A percentile compares a stretch with the other conserved stretches of the same genome.
phyloP scores from a whole-genome alignment of 2,888 invertebrate species.

The Rhodophaea formosa region DNA sequence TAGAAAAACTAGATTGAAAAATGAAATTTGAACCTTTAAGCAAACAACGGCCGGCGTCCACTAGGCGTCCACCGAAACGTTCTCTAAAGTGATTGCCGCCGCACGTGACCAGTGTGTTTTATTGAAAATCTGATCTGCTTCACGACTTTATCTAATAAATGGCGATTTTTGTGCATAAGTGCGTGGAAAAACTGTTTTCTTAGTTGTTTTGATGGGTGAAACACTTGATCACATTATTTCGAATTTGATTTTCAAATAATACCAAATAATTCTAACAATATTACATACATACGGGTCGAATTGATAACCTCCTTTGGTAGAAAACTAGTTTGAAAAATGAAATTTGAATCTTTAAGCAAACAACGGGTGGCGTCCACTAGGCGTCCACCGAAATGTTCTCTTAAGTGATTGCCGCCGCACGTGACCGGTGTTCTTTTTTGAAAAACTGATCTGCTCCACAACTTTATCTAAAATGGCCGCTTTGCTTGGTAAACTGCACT shows the following conservation, averaged over 20 bases:
- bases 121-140: constrained; percentile 11
- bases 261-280: no score
- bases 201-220: no score
- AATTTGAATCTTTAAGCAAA: constrained; percentile 16
- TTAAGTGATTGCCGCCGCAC: constrained; percentile 7
- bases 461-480: constrained; percentile 8
- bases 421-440: constrained; percentile 6
- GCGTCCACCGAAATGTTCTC: constrained; percentile 13
- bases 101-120: constrained; percentile 2
- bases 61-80: no score
- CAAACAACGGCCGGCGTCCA: constrained; percentile 10
- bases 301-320: no score
- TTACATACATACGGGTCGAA: no score
- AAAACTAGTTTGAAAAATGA: constrained; percentile 11
- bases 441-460: constrained; percentile 9
- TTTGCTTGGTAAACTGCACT: constrained; percentile 6
- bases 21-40: constrained; percentile 15
- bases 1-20: constrained; percentile 12
- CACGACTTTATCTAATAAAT: constrained; percentile 12
- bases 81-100: constrained; percentile 12
- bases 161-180: no score
- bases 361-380: constrained; percentile 1
- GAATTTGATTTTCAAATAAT: no score
- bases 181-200: no score
- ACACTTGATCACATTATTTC: no score